Evolutionary conservation across 2,113 vertebrate species (phyloP).

Genomic region (Micronycteris hirsuta): DNA sequence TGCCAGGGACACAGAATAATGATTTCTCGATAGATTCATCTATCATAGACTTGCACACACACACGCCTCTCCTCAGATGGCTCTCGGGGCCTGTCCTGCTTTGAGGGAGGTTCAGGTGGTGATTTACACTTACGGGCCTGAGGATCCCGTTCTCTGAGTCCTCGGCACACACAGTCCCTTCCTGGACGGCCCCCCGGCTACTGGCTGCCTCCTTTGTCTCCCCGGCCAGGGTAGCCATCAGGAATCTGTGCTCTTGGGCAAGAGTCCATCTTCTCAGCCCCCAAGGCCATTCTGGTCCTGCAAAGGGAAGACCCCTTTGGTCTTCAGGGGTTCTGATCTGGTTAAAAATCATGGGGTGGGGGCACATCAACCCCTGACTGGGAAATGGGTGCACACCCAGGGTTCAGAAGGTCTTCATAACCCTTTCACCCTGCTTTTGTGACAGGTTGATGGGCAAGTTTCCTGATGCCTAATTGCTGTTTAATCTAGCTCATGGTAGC

Average conservation of each 20-base stretch:
- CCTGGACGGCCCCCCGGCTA: background rate
- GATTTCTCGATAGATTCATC: background rate
- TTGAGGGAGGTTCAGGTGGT: background rate
- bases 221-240: too few relatives aligned
- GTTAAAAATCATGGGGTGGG: background rate
- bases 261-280: background rate
- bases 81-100: background rate
- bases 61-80: background rate
- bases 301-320: background rate
- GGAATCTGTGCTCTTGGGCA: background rate
- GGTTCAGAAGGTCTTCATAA: background rate
- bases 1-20: background rate
- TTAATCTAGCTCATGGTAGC: background rate
- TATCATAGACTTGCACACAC: background rate
- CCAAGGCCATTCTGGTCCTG: background rate
- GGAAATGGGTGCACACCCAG: background rate
- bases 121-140: background rate
- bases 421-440: background rate
- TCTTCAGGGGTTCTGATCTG: background rate
- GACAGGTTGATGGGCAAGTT: background rate
- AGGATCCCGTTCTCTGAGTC: background rate
- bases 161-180: background rate
- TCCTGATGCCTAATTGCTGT: background rate
- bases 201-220: background rate
- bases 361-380: background rate